Evolutionary conservation across 2,113 vertebrate genomes (phyloP), one percentile per base, ranked within the genome.

Genomic region (Melanocharis versteri): DNA sequence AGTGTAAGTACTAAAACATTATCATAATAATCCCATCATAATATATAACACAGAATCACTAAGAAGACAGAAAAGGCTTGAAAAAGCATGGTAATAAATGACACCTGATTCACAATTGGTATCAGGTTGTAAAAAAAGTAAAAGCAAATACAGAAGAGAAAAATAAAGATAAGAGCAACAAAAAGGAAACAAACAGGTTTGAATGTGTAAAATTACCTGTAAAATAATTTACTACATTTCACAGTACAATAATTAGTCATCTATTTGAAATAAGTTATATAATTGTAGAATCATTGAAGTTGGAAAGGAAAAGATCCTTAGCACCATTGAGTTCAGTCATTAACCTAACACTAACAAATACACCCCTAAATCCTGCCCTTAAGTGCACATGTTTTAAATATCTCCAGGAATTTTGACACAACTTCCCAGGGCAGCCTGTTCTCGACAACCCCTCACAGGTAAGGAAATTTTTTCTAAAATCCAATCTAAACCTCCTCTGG

Each of bases 21-120:
- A 93, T 75, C 69, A 82, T 91, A 91, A 91, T 71, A 92, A 92
- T 71, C 22, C n/a, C 61, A 89, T 81, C 42, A 84, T 85, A 87
- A 72, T 79, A 56, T 79, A 82, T 87, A 85, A 30, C 13, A 30
- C 20, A 87, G 45, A 89, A 78, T 60, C 20, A 45, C 61, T 65
- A 85, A 91, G 51, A 80, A 69, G 47, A 77, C 64, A 86, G 33
- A 77, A 78, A 20, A 90, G 30, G 56, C 33, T 62, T 83, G 27
- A 83, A 88, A 93, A 90, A 66, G 4, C 10, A 70, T 3, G 11
- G 13, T 44, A 84, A 89, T 83, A 83, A 94, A 94, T 26, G 8
- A 75, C 20, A 70, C 13, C 21, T 62, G 54, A 64, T 77, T 91
- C 54, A 37, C 18, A 82, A 31, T 1, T 70, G 11, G n/a, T 35